Conservation (phyloP, 2,797 vertebrate genomes). For the Falco novaeseelandiae region DNA sequence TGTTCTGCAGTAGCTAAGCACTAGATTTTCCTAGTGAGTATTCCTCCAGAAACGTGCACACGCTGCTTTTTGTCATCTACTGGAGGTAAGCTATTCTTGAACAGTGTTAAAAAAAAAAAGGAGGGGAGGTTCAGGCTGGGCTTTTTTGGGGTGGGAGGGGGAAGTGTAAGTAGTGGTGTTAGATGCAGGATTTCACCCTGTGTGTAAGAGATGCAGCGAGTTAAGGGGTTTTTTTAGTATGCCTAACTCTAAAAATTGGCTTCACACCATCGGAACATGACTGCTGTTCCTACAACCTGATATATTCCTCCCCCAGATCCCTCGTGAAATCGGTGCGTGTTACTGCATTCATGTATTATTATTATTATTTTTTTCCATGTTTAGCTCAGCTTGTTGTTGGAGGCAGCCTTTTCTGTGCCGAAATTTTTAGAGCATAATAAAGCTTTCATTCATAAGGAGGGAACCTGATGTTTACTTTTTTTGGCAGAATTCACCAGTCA, state of each 20-base stretch:
- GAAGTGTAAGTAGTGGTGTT: background rate
- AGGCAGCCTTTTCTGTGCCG: constrained; percentile 18
- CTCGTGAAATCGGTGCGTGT: background rate
- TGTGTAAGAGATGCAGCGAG: background rate
- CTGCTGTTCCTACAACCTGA: background rate
- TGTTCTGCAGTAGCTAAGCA: background rate
- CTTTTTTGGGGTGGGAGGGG: no score
- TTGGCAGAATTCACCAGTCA: constrained; percentile 51
- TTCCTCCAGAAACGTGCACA: background rate
- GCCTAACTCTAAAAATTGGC: background rate
- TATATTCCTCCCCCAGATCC: background rate
- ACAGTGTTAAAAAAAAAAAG: background rate
- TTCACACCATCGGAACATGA: background rate
- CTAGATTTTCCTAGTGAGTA: background rate
- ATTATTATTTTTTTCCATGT: background rate
- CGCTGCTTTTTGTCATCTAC: background rate
- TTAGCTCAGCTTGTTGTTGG: constrained; percentile 28
- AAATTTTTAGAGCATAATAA: constrained; percentile 48
- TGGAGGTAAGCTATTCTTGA: background rate
- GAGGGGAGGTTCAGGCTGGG: background rate
- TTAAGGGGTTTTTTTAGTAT: background rate
- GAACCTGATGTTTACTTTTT: constrained; percentile 58
- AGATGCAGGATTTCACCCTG: background rate
- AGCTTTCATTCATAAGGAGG: constrained; percentile 57
- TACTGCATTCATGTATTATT: background rate